These are phyloP conservation scores for Taxidea taxus DNA, from an alignment of 2,113 vertebrate genomes.

Conservation along the genomic window DNA sequence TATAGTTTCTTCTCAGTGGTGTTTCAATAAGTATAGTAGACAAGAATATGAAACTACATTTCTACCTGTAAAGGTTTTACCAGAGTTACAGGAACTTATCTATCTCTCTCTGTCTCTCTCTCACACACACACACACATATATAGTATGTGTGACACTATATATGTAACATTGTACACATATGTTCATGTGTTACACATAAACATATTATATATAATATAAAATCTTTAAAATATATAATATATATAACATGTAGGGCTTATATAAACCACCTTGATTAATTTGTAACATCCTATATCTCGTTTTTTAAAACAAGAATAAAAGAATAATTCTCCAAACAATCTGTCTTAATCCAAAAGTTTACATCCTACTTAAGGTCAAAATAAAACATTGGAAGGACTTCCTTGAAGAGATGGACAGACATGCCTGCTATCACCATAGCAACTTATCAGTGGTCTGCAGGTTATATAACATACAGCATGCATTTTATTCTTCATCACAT, in stretches of 20 bases:
- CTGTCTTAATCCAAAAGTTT: neutral
- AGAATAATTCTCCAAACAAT: neutral
- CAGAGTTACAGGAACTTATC: neutral
- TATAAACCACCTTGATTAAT: neutral
- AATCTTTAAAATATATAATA: neutral
- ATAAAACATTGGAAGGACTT: neutral
- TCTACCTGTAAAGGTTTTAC: neutral
- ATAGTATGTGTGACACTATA: neutral
- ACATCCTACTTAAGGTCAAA: neutral
- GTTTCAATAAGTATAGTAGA: neutral
- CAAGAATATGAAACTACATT: neutral
- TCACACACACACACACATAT: neutral
- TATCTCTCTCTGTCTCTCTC: neutral
- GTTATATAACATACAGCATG: neutral
- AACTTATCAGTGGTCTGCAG: accelerated
- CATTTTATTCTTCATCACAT: neutral
- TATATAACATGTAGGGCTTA: neutral
- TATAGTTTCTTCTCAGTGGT: neutral
- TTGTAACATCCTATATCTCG: neutral
- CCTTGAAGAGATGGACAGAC: neutral
- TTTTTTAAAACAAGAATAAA: neutral
- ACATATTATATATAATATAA: neutral
- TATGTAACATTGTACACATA: neutral
- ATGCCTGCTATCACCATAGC: neutral
- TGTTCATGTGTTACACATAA: neutral